Base-by-base conservation (phyloP, 1,140 invertebrate species). In the Rhagoletis pomonella region DNA sequence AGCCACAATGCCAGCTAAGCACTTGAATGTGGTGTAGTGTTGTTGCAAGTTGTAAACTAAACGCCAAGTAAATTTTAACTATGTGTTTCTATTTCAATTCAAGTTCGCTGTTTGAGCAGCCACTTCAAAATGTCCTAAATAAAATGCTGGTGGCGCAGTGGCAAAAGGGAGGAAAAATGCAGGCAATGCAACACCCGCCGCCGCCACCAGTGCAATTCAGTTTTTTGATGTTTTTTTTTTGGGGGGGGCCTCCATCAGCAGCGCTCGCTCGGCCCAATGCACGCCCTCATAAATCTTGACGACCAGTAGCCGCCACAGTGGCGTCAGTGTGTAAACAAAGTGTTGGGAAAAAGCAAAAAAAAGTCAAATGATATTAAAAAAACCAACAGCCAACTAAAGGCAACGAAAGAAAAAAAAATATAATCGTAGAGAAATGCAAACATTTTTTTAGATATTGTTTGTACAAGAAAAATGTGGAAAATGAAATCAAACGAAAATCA, bases 251-350 rank as follows among this genome's bases (percentile, higher is more conserved):
- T 81, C 73, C 50, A 81, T 81, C 73, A 81, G 65, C 84, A 88
- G 62, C 77, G 81, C 77, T 50, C 87, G 47, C 12, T 50, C 69
- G 47, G 69, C 69, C 69, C 69, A 77, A 77, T n/a, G 69, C 7
- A 87, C 87, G 88, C 91, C 77, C 90, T 90, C 91, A 91, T 92
- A 92, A 92, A 92, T 92, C 91, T 92, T 92, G 90, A 89, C 84
- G 89, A 89, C 89, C 88, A 90, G 88, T 88, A 88, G 90, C 91
- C 91, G 91, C 91, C 91, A 92, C 88, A 90, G 91, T 92, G 91
- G 91, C 91, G 91, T 92, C 91, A 92, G 88, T 91, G 88, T 73
- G 91, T 88, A 92, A 92, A 92, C 89, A 92, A 88, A 58, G 55
- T 85, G n/a, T 17, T 39, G n/a, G 59, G 42, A 85, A 85, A 62